Evolutionary conservation across 2,888 invertebrate species (phyloP).

Genomic region (Hylaea fasciaria): DNA sequence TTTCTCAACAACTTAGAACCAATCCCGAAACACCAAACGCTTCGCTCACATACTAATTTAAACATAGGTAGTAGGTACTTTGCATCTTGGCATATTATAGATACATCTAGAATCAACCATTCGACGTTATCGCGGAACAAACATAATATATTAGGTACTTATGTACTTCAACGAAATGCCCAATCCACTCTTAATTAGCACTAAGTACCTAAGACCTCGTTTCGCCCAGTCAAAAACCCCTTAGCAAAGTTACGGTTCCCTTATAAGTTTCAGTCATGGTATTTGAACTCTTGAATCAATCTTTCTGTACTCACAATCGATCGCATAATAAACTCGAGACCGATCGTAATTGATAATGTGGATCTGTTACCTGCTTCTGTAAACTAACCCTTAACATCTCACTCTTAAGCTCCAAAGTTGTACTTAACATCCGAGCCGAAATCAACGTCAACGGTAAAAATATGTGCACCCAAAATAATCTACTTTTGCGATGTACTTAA

Average conservation of each 20-base stretch:
- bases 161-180: no score
- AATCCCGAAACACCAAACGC: no score
- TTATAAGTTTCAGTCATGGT: neutral
- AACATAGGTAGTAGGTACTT: no score
- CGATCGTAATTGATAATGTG: constrained; percentile 49
- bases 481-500: neutral
- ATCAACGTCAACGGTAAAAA: neutral
- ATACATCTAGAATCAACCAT: no score
- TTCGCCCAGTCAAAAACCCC: no score
- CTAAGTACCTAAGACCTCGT: no score
- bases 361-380: constrained; percentile 35
- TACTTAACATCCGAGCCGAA: neutral
- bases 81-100: no score
- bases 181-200: no score
- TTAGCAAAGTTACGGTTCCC: neutral
- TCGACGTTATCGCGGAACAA: no score
- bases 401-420: constrained; percentile 10
- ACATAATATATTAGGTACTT: no score
- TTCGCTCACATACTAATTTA: no score
- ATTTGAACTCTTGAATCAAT: constrained; percentile 22
- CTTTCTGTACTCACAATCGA: constrained; percentile 34
- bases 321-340: constrained; percentile 52
- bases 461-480: constrained; percentile 2
- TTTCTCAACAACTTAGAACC: no score
- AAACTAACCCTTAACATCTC: constrained; percentile 14